Conservation (phyloP, 2,888 invertebrate species). For the Drosophila buzzatii region DNA sequence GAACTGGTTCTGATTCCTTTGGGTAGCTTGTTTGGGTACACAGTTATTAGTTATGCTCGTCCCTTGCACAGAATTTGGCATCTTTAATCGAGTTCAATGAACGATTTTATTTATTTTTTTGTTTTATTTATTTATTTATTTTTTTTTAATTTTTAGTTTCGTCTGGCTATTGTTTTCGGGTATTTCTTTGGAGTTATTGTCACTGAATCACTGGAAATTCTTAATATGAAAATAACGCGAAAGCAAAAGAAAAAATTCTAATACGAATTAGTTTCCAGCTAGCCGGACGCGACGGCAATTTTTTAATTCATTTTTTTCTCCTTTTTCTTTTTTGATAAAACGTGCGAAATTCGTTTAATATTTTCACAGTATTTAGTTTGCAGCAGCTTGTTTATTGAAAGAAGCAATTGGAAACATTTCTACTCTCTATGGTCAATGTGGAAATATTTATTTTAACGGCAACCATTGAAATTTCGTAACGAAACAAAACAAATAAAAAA, state of each 20-base stretch:
- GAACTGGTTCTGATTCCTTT: constrained; percentile 7
- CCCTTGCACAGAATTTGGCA: constrained; percentile 62
- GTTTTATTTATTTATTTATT: not conserved
- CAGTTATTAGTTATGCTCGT: constrained; percentile 46
- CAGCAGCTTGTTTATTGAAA: constrained; percentile 56
- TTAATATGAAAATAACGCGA: constrained; percentile 14
- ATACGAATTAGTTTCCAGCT: not conserved
- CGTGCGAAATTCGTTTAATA: constrained; percentile 58
- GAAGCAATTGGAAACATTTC: constrained; percentile 53
- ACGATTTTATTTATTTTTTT: not conserved
- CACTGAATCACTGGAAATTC: constrained; percentile 28
- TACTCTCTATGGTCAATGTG: constrained; percentile 42
- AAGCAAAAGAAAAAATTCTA: not conserved
- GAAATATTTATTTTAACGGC: constrained; percentile 60
- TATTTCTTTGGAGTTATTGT: constrained; percentile 1
- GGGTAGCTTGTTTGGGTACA: constrained; percentile 29
- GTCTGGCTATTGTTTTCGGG: not conserved
- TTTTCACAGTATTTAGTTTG: constrained; percentile 50
- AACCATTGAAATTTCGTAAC: constrained; percentile 71
- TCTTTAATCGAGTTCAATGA: constrained; percentile 47
- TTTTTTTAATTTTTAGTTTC: not conserved
- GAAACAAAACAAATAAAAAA: constrained; percentile 66
- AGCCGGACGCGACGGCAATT: constrained; percentile 19
- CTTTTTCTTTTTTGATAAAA: constrained; percentile 8
- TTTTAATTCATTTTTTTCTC: not conserved